These are phyloP conservation scores for Halocaridina rubra DNA, from an alignment of 2,888 invertebrate genomes.

Conservation along the genomic window DNA sequence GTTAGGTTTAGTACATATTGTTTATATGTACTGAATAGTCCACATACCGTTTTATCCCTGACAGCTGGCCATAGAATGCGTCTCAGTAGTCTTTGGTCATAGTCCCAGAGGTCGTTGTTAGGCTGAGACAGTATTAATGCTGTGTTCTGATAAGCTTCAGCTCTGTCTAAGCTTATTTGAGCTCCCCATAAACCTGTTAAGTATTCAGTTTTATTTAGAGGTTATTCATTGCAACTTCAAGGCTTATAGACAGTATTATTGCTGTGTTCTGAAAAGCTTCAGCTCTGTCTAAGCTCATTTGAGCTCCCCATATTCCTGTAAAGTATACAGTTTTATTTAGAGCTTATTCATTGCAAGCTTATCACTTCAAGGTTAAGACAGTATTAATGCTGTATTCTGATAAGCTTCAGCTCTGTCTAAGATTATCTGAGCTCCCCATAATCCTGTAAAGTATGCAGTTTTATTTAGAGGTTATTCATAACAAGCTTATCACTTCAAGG, in stretches of 20 bases:
- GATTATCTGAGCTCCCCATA: not conserved
- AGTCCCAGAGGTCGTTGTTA: not conserved
- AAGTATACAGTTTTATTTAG: too few species aligned
- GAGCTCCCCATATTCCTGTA: constrained; percentile 2
- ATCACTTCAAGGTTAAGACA: not conserved
- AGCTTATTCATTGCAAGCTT: too few species aligned
- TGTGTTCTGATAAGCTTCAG: not conserved
- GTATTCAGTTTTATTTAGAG: too few species aligned
- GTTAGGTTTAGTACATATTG: too few species aligned
- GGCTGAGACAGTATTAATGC: not conserved
- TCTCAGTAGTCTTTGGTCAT: constrained; percentile 3
- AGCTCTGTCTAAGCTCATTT: too few species aligned
- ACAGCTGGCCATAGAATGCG: not conserved
- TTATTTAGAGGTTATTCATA: too few species aligned
- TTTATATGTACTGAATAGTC: not conserved
- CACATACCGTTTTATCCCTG: not conserved
- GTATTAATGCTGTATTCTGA: not conserved
- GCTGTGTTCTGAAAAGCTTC: too few species aligned
- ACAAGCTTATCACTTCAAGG: too few species aligned
- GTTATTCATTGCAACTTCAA: too few species aligned
- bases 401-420: not conserved
- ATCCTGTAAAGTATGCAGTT: too few species aligned
- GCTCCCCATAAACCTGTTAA: not conserved
- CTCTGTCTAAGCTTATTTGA: not conserved
- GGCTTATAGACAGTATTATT: too few species aligned